Percentiles rank a stretch among this genome's conserved stretches.
Evolutionary conservation across 2,113 vertebrate species (phyloP).

Genomic region (Macaca fascicularis): T2T-MFA8v1.1 NC_088391.1:89924001-89924500

Average conservation of each 20-base stretch:
- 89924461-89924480: background rate
- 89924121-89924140: background rate
- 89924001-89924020: too few relatives aligned
- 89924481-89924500: background rate
- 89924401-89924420: background rate
- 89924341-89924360: background rate
- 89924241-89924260: background rate
- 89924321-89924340: background rate
- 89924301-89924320: background rate
- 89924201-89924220: background rate
- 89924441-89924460: background rate
- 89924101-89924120: background rate
- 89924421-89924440: fast-evolving
- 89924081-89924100: background rate
- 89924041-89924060: too few relatives aligned
- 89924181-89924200: background rate
- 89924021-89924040: too few relatives aligned
- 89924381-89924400: background rate
- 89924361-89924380: background rate
- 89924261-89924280: background rate
- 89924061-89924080: too few relatives aligned
- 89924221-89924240: background rate
- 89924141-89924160: background rate
- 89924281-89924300: background rate
- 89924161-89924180: background rate